Evolutionary conservation across 2,797 vertebrate species (phyloP).

Genomic region (Lophius americanus): DNA sequence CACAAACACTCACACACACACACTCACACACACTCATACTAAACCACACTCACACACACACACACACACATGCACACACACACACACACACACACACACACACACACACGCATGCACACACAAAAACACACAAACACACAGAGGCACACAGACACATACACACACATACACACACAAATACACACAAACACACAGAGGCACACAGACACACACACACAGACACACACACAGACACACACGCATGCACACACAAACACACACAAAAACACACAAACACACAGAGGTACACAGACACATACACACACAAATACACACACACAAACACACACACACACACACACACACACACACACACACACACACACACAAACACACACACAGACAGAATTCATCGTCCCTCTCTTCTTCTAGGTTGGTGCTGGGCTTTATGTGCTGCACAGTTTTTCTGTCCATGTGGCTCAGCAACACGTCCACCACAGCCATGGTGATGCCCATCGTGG

Average conservation of each 20-base stretch:
- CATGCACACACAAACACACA: no score
- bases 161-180: no score
- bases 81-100: background rate
- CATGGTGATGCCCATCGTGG: conserved; percentile 99
- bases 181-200: no score
- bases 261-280: no score
- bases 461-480: conserved; percentile 98
- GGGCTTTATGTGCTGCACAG: conserved; percentile 98
- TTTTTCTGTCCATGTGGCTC: conserved; percentile 97
- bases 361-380: background rate
- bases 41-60: background rate
- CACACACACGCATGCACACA: no score
- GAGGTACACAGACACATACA: no score
- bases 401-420: conserved; percentile 87
- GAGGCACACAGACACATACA: no score
- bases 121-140: no score
- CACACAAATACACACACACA: background rate
- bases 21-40: background rate
- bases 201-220: no score
- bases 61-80: background rate
- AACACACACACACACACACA: no score
- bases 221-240: no score
- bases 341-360: background rate
- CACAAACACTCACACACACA: no score
- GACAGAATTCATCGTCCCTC: background rate